These are phyloP conservation scores for Rhombomys opimus DNA, from an alignment of 2,113 vertebrate species.

Conservation along the genomic window DNA sequence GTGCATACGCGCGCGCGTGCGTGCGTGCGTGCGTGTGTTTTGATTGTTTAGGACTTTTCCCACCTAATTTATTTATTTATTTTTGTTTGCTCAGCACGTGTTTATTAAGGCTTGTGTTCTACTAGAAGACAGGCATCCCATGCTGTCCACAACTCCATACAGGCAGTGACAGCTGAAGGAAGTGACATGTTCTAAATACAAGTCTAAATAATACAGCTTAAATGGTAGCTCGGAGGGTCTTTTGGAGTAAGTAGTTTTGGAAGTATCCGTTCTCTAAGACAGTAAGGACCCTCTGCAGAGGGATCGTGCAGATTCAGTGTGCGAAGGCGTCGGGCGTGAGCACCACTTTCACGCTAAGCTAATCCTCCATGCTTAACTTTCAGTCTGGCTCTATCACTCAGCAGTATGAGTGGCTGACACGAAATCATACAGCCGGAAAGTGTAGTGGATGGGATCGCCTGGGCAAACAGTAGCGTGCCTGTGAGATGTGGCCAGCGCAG, in stretches of 20 bases:
- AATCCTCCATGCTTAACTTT: not conserved
- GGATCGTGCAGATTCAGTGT: slow-evolving; percentile 87
- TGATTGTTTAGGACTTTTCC: not conserved
- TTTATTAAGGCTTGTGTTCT: slow-evolving; percentile 97
- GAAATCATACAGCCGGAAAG: not conserved
- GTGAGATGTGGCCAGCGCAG: not conserved
- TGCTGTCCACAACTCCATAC: slow-evolving; percentile 87
- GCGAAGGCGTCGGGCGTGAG: slow-evolving; percentile 86
- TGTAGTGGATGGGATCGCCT: not conserved
- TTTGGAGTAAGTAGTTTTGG: slow-evolving; percentile 88
- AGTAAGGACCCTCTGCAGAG: slow-evolving; percentile 88
- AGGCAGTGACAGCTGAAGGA: slow-evolving; percentile 88
- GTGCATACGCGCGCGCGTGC: not conserved
- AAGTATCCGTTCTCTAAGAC: slow-evolving; percentile 88
- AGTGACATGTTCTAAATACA: slow-evolving; percentile 89
- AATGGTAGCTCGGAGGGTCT: slow-evolving; percentile 86
- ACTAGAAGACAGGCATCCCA: slow-evolving; percentile 89
- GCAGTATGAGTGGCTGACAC: not conserved
- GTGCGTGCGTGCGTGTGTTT: not conserved
- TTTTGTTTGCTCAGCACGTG: slow-evolving; percentile 89
- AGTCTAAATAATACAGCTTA: slow-evolving; percentile 89
- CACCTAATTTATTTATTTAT: not conserved
- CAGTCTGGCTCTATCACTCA: not conserved
- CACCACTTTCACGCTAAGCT: slow-evolving; percentile 86
- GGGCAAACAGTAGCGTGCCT: not conserved